Evolutionary conservation across 1,140 invertebrate species (phyloP).

Genomic region (Musca domestica): DNA sequence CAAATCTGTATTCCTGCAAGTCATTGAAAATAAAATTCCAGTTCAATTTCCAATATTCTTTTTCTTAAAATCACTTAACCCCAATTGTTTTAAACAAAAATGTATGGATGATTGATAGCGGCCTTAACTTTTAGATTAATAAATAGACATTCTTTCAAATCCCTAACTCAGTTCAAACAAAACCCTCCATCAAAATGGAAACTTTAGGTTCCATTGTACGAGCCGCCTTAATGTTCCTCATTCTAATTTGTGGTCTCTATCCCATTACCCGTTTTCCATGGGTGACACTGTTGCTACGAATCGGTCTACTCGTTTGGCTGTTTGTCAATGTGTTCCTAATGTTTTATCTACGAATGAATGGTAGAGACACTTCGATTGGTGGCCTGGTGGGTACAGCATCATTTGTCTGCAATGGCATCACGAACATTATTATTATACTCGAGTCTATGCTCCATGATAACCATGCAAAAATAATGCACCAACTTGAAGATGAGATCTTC

Average conservation of each 20-base stretch:
- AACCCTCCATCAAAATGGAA: background rate
- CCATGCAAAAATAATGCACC: background rate
- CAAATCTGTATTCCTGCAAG: background rate
- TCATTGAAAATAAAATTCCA: background rate
- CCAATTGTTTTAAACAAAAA: background rate
- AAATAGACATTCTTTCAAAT: no score
- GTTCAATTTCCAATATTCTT: background rate
- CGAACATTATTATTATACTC: constrained; percentile 7
- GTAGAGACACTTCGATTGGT: constrained; percentile 11
- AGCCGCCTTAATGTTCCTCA: no score
- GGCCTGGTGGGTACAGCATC: constrained; percentile 12
- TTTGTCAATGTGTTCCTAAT: background rate
- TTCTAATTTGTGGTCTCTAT: background rate
- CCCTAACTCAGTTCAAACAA: no score
- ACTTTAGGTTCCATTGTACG: background rate
- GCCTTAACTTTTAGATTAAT: background rate
- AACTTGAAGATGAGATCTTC: background rate
- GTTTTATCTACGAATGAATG: constrained; percentile 11
- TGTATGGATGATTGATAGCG: no score
- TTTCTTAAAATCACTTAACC: background rate
- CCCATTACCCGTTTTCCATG: background rate
- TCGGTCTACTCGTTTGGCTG: background rate
- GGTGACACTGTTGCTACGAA: background rate
- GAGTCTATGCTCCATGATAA: background rate
- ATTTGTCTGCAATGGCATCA: background rate